phyloP scores from a whole-genome alignment of 1,140 invertebrate species.

The Lethrus apterus region DNA sequence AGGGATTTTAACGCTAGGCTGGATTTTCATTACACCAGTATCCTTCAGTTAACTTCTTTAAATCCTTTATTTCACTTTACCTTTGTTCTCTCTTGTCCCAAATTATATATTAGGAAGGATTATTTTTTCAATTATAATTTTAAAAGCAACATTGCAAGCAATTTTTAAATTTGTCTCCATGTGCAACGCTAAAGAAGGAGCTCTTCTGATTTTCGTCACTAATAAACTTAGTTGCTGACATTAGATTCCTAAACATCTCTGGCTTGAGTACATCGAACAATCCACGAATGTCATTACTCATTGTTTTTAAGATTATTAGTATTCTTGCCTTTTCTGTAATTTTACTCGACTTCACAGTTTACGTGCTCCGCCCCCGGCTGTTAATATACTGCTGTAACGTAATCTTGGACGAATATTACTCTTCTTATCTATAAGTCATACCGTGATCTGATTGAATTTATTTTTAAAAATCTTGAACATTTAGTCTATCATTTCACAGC shows the following conservation, averaged over 20 bases:
- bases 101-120: conserved; percentile 7
- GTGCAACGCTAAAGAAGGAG: conserved; percentile 20
- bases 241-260: conserved; percentile 11
- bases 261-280: conserved; percentile 16
- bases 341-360: no score
- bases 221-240: conserved; percentile 17
- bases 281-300: conserved; percentile 3
- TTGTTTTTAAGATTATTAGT: conserved; percentile 17
- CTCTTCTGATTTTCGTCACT: conserved; percentile 20
- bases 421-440: no score
- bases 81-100: conserved; percentile 10
- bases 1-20: conserved; percentile 15
- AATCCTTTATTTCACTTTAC: conserved; percentile 14
- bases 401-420: no score
- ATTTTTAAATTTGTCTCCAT: conserved; percentile 18
- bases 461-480: no score
- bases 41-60: conserved; percentile 18
- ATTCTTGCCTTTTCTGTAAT: no score
- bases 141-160: conserved; percentile 15
- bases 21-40: conserved; percentile 22
- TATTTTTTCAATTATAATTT: conserved; percentile 9
- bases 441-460: no score
- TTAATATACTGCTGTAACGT: no score
- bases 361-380: no score
- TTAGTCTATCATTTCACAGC: no score